Evolutionary conservation across 1,140 invertebrate genomes (phyloP).

Genomic region (Neodiprion virginianus): DNA sequence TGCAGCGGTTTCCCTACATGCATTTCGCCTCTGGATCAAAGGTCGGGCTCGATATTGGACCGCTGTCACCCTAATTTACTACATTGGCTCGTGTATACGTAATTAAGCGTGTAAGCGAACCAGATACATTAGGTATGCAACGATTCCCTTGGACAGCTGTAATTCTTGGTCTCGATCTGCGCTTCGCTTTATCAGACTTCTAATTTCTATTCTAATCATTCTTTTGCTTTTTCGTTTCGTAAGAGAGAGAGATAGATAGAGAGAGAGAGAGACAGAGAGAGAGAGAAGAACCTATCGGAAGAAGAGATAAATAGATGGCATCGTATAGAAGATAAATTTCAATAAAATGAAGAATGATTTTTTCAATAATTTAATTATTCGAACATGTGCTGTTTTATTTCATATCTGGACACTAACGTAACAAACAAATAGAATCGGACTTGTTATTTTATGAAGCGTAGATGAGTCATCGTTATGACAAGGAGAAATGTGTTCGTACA

Average conservation of each 20-base stretch:
- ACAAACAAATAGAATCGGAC: no score
- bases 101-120: constrained; percentile 3
- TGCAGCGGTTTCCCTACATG: background rate
- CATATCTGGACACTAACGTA: background rate
- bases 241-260: constrained; percentile 13
- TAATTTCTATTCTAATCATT: background rate
- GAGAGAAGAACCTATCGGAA: background rate
- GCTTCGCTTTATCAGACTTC: background rate
- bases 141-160: background rate
- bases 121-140: background rate
- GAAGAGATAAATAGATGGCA: background rate
- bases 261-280: constrained; percentile 6
- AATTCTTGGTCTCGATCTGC: no score
- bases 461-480: no score
- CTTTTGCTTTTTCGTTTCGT: constrained; percentile 17
- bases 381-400: no score
- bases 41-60: background rate
- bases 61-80: background rate
- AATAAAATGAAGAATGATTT: no score
- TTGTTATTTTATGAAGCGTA: no score
- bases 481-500: no score
- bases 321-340: background rate
- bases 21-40: background rate
- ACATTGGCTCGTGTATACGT: background rate
- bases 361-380: no score